Conservation (phyloP, 2,888 invertebrate genomes). For the Brachypterus glaber region DNA sequence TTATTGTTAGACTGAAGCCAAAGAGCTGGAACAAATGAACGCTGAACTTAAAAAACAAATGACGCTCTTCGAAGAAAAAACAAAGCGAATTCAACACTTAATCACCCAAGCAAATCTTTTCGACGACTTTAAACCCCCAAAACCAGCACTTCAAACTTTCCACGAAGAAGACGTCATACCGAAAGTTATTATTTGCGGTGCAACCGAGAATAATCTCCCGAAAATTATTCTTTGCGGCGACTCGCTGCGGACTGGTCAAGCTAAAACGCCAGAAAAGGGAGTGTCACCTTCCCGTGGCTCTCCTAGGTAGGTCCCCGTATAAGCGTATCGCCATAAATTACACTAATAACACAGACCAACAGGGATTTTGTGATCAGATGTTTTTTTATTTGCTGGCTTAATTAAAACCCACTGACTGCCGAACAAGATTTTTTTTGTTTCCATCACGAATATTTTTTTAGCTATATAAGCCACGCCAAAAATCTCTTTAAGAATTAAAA, state of each 20-base stretch:
- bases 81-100: conserved; percentile 39
- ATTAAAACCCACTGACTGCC: too few relatives aligned
- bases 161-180: conserved; percentile 39
- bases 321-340: too few relatives aligned
- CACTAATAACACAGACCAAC: too few relatives aligned
- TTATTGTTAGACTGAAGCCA: conserved; percentile 39
- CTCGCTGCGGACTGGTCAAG: conserved; percentile 2
- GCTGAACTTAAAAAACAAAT: conserved; percentile 50
- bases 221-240: conserved; percentile 47
- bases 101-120: conserved; percentile 40
- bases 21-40: conserved; percentile 48
- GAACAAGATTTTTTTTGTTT: too few relatives aligned
- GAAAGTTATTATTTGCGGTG: conserved; percentile 47
- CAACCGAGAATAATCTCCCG: conserved; percentile 44
- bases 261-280: conserved; percentile 4
- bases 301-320: too few relatives aligned
- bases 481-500: too few relatives aligned
- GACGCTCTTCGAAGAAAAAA: conserved; percentile 52
- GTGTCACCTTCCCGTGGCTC: conserved; percentile 14
- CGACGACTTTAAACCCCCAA: conserved; percentile 33
- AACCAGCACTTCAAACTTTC: conserved; percentile 21
- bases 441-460: too few relatives aligned
- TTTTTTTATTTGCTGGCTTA: too few relatives aligned
- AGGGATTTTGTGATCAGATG: too few relatives aligned
- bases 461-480: too few relatives aligned